Percentiles rank a stretch among this genome's conserved stretches.
These are phyloP conservation scores for Sinopyrophorus schimmeli DNA, from an alignment of 2,888 invertebrate genomes.

Conservation along the genomic window DNA sequence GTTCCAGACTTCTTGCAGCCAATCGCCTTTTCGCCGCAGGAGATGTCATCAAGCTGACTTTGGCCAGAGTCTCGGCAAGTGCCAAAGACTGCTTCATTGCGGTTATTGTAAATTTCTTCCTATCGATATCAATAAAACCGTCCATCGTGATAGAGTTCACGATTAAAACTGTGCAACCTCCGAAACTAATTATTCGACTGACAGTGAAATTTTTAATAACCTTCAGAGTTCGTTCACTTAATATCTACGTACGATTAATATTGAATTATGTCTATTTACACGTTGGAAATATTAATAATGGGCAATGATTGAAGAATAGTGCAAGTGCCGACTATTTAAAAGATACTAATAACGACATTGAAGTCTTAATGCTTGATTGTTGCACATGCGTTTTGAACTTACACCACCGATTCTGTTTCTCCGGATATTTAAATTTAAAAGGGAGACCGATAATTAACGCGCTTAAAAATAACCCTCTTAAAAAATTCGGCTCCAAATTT, in stretches of 20 bases:
- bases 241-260: background rate
- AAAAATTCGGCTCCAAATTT: too few relatives aligned
- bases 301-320: too few relatives aligned
- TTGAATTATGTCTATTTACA: background rate
- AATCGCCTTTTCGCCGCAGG: conserved; percentile 60
- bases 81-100: conserved; percentile 56
- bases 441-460: too few relatives aligned
- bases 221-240: conserved; percentile 18
- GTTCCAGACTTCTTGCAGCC: conserved; percentile 60
- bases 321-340: background rate
- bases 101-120: too few relatives aligned
- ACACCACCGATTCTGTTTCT: too few relatives aligned
- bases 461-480: too few relatives aligned
- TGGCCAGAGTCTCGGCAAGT: conserved; percentile 63
- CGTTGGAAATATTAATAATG: too few relatives aligned
- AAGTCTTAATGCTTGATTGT: too few relatives aligned
- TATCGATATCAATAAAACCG: conserved; percentile 3
- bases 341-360: background rate
- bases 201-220: conserved; percentile 14
- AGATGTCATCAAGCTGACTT: conserved; percentile 62
- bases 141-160: conserved; percentile 16
- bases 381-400: too few relatives aligned
- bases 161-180: conserved; percentile 8
- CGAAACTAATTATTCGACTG: conserved; percentile 3
- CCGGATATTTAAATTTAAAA: too few relatives aligned